phyloP scores from a whole-genome alignment of 2,888 invertebrate genomes.

The Polyploca ridens region DNA sequence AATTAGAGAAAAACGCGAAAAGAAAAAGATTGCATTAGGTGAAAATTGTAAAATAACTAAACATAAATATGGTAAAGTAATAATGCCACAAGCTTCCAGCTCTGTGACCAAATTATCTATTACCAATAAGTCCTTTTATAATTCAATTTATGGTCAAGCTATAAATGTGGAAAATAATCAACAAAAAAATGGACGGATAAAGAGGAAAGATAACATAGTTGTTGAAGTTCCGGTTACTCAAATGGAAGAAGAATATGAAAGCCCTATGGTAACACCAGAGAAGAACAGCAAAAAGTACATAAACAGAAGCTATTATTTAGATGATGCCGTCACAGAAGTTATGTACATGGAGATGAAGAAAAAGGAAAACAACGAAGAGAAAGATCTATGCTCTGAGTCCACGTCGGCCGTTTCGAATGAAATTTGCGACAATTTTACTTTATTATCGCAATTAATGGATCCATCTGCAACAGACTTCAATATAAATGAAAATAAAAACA shows the following conservation, averaged over 20 bases:
- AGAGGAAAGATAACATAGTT: slow-evolving; percentile 29
- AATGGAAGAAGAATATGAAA: slow-evolving; percentile 35
- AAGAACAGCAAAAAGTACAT: slow-evolving; percentile 51
- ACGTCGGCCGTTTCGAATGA: slow-evolving; percentile 55
- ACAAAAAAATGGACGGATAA: slow-evolving; percentile 31
- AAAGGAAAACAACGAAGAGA: slow-evolving; percentile 37
- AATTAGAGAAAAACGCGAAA: slow-evolving; percentile 70
- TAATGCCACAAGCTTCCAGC: slow-evolving; percentile 64
- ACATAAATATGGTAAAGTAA: slow-evolving; percentile 55
- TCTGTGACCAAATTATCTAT: slow-evolving; percentile 78
- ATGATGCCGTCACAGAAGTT: slow-evolving; percentile 67
- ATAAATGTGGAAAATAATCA: slow-evolving; percentile 38
- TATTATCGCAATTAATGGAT: slow-evolving; percentile 42
- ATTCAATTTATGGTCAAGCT: slow-evolving; percentile 72
- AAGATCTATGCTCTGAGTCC: slow-evolving; percentile 41
- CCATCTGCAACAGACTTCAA: slow-evolving; percentile 38
- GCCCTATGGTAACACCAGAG: slow-evolving; percentile 31
- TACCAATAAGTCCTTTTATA: slow-evolving; percentile 76
- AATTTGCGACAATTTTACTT: slow-evolving; percentile 42
- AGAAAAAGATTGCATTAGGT: slow-evolving; percentile 62
- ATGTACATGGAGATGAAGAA: slow-evolving; percentile 55
- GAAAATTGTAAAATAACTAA: slow-evolving; percentile 65
- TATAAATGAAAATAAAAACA: slow-evolving; percentile 17
- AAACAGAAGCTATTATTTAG: slow-evolving; percentile 65
- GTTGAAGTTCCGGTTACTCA: slow-evolving; percentile 35